Evolutionary conservation across 2,888 invertebrate genomes (phyloP).

Genomic region (Villa cingulata): DNA sequence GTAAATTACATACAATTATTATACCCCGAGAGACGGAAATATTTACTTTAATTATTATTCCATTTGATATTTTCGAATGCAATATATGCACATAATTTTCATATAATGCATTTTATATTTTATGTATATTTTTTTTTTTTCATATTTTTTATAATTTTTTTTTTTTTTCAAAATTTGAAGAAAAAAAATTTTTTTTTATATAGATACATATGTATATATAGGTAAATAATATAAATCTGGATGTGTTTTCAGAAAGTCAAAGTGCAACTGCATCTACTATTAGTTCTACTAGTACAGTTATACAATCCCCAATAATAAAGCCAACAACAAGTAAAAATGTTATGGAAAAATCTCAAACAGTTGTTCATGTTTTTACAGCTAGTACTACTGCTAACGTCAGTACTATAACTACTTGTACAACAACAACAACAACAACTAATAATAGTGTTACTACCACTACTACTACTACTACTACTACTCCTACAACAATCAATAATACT

Average conservation of each 20-base stretch:
- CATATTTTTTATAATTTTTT: not conserved
- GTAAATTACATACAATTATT: too few species aligned
- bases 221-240: not conserved
- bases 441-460: not conserved
- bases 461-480: not conserved
- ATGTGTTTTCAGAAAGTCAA: constrained; percentile 15
- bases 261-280: constrained; percentile 14
- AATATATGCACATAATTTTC: too few species aligned
- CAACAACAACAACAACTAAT: too few species aligned
- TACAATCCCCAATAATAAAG: constrained; percentile 12
- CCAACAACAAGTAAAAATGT: constrained; percentile 11
- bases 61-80: too few species aligned
- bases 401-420: too few species aligned
- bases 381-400: not conserved
- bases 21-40: too few species aligned
- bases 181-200: too few species aligned
- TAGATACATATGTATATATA: too few species aligned
- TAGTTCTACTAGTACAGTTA: constrained; percentile 14
- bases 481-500: constrained; percentile 8
- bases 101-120: too few species aligned
- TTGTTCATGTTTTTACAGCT: constrained; percentile 2
- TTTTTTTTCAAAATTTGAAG: not conserved
- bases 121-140: not conserved
- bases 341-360: constrained; percentile 9
- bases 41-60: too few species aligned